These are phyloP conservation scores for Montipora efflorescens DNA, from an alignment of 64 coral and sea anemone species.

Conservation along the genomic window DNA sequence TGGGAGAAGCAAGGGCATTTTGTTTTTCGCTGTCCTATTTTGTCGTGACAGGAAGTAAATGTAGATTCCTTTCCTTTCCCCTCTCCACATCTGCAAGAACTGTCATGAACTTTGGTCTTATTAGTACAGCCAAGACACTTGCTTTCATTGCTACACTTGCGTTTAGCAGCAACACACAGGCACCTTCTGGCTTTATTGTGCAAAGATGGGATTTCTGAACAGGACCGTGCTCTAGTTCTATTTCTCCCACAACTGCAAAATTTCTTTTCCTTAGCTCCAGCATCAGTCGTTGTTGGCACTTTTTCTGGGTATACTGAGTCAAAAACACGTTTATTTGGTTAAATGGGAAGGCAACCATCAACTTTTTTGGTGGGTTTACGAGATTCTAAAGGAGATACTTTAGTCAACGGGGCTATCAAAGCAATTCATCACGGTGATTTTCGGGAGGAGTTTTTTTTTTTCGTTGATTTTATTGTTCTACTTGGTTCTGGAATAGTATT, in stretches of 20 bases:
- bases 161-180: not conserved
- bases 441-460: too few species aligned
- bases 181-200: not conserved
- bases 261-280: not conserved
- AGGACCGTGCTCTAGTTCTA: not conserved
- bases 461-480: not conserved
- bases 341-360: not conserved
- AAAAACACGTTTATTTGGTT: not conserved
- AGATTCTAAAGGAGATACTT: not conserved
- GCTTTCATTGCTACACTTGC: not conserved
- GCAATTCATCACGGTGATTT: not conserved
- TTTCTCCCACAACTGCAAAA: not conserved
- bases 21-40: slow-evolving; percentile 6
- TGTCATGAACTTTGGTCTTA: not conserved
- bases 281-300: not conserved
- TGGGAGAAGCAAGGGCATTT: slow-evolving; percentile 3
- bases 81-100: not conserved
- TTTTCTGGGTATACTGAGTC: not conserved
- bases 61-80: not conserved
- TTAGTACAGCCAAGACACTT: not conserved
- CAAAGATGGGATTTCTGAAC: not conserved
- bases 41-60: slow-evolving; percentile 1
- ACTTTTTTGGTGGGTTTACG: not conserved
- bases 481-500: not conserved
- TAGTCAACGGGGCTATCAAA: not conserved